Evolutionary conservation across 2,888 invertebrate genomes (phyloP), one percentile per base, ranked within the genome.

Genomic region (Zygaena filipendulae): DNA sequence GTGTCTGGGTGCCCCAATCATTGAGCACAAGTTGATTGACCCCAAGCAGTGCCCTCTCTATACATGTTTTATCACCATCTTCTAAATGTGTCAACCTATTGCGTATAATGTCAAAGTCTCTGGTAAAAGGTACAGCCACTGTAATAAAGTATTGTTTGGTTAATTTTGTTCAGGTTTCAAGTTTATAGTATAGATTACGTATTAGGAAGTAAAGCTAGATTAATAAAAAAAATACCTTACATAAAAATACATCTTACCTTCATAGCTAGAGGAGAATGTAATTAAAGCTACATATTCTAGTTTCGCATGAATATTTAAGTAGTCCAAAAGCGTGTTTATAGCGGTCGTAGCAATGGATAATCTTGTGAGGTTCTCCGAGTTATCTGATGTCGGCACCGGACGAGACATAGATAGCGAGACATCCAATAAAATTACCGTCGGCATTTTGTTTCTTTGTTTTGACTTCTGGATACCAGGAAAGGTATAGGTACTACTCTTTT

Each of bases 1-100:
- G 87, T 25, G 90, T 91, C 40, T 91, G 88, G 35, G 87, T 88
- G 3, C 95, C 95, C 97, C 97, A 97, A 59, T 95, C 93, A 29
- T 87, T 87, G 18, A 91, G 81, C 18, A 96, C 85, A 27, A 93
- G 77, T 47, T 87, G 87, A 49, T 88, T 90, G 1, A 92, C 87
- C 11, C 91, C 92, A 47, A 87, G 84, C 2, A 97, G 72, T 25
- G 91, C 91, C 4, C 85, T 83, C 52, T 92, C 89, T 33, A 95
- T 83, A 49, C 90, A 90, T 0, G 95, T 92, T 61, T 92, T 92
- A 55, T 96, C 96, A 49, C 87, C 89, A 47, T 92, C 90, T 37
- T 93, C 92, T 4, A 95, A 72, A 34, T 85, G 86, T 36, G 86
- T 84, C 2, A 96, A 66, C 42, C 91, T 90, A 10, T 83, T 80